Evolutionary conservation across 2,113 vertebrate genomes (phyloP).

Genomic region (Agapornis roseicollis): DNA sequence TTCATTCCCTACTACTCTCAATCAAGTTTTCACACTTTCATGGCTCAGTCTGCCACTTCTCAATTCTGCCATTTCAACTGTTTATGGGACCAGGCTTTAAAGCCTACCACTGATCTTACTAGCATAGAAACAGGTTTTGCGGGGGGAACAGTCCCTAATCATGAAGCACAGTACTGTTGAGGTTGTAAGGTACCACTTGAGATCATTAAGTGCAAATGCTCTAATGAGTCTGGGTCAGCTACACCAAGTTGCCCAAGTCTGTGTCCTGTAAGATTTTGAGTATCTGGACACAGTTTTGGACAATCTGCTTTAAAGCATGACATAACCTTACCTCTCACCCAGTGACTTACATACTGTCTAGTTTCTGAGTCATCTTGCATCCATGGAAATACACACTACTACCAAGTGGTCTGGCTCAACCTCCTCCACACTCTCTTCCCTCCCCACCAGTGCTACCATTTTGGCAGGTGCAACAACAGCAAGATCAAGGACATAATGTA

Average conservation of each 20-base stretch:
- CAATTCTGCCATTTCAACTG: background rate
- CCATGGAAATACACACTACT: background rate
- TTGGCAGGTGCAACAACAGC: background rate
- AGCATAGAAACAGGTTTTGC: background rate
- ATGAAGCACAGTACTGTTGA: background rate
- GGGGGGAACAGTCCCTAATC: background rate
- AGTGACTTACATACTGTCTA: background rate
- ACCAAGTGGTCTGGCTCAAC: background rate
- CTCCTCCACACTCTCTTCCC: background rate
- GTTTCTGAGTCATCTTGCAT: background rate
- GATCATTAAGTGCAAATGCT: background rate
- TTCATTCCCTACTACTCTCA: background rate
- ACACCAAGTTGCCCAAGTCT: background rate
- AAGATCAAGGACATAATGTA: background rate
- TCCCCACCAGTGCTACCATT: background rate
- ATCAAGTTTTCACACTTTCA: background rate
- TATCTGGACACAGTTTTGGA: background rate
- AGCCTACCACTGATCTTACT: background rate
- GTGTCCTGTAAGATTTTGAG: background rate
- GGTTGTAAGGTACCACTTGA: background rate
- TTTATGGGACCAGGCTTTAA: background rate
- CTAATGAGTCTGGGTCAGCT: background rate
- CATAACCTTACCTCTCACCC: background rate
- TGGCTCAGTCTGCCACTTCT: background rate
- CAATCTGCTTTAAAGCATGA: background rate